Conservation (phyloP, 2,113 vertebrate species). For the Myrmecobius fasciatus region DNA sequence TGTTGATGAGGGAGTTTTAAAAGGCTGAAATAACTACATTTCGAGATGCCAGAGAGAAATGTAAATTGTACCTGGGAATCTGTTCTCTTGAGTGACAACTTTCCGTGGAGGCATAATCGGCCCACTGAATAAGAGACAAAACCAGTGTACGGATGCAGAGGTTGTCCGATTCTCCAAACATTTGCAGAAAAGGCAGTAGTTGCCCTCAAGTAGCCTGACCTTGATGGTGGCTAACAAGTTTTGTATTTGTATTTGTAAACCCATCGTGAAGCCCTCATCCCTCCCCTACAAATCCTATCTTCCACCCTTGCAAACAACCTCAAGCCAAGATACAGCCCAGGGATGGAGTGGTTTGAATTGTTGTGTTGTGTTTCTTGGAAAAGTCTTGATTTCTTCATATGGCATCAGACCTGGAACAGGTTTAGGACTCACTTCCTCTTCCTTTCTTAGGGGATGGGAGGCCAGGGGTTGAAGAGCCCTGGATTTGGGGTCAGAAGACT, state of each 20-base stretch:
- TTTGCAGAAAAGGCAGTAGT: slow-evolving; percentile 73
- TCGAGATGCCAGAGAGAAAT: background rate
- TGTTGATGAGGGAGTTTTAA: slow-evolving; percentile 60
- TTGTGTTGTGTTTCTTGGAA: slow-evolving; percentile 26
- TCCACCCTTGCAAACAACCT: slow-evolving; percentile 55
- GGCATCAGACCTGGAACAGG: background rate
- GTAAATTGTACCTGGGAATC: slow-evolving; percentile 68
- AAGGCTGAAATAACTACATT: slow-evolving; percentile 69
- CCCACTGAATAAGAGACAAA: slow-evolving; percentile 68
- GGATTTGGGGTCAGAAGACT: background rate
- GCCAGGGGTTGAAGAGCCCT: background rate
- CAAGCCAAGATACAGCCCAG: slow-evolving; percentile 48
- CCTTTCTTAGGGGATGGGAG: background rate
- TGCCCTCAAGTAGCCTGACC: slow-evolving; percentile 71
- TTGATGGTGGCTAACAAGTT: slow-evolving; percentile 73
- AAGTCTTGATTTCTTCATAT: background rate
- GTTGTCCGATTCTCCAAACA: slow-evolving; percentile 71
- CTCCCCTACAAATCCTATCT: slow-evolving; percentile 49
- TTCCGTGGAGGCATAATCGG: slow-evolving; percentile 71
- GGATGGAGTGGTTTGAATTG: slow-evolving; percentile 72
- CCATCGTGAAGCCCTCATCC: slow-evolving; percentile 75
- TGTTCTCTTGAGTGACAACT: slow-evolving; percentile 67
- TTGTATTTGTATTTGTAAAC: slow-evolving; percentile 68
- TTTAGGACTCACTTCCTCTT: background rate
- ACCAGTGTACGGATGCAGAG: slow-evolving; percentile 79